A percentile compares a stretch with the other conserved stretches of the same genome.
phyloP scores from a whole-genome alignment of 2,888 invertebrate species.

The Amphiduros pacificus region DNA sequence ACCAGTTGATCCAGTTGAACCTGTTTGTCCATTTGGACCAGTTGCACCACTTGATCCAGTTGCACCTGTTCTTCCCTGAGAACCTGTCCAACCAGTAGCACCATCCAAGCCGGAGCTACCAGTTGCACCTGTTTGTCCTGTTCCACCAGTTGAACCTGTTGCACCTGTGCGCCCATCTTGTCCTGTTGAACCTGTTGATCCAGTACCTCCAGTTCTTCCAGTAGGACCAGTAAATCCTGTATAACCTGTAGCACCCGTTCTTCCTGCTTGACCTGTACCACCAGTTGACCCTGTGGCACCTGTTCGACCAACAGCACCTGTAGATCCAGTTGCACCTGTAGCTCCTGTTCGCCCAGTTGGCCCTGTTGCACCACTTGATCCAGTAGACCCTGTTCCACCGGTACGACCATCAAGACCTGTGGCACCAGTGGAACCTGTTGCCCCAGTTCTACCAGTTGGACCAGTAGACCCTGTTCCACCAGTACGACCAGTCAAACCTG shows the following conservation, averaged over 20 bases:
- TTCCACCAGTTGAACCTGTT: slow-evolving; percentile 18
- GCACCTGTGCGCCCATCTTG: slow-evolving; percentile 16
- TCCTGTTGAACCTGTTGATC: slow-evolving; percentile 5
- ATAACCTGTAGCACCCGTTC: neutral
- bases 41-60: neutral
- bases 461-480: slow-evolving; percentile 20
- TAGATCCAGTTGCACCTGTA: slow-evolving; percentile 9
- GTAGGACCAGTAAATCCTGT: neutral
- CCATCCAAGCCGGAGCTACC: slow-evolving; percentile 13
- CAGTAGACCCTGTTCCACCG: slow-evolving; percentile 15
- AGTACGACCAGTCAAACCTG: neutral
- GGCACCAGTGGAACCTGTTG: slow-evolving; percentile 16
- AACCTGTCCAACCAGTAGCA: slow-evolving; percentile 9
- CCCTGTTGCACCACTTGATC: slow-evolving; percentile 2
- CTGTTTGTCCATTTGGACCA: slow-evolving; percentile 11
- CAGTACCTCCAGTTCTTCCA: slow-evolving; percentile 2
- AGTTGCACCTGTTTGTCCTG: neutral
- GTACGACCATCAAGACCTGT: slow-evolving; percentile 22
- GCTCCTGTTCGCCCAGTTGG: slow-evolving; percentile 3
- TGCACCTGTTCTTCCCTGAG: slow-evolving; percentile 18
- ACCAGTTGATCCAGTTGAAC: slow-evolving; percentile 15
- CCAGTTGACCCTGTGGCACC: slow-evolving; percentile 16
- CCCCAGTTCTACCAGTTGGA: slow-evolving; percentile 20
- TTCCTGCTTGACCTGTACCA: slow-evolving; percentile 10
- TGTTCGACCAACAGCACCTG: slow-evolving; percentile 16